These are phyloP conservation scores for Aphelocoma coerulescens DNA, from an alignment of 2,113 vertebrate species.

Conservation along the genomic window DNA sequence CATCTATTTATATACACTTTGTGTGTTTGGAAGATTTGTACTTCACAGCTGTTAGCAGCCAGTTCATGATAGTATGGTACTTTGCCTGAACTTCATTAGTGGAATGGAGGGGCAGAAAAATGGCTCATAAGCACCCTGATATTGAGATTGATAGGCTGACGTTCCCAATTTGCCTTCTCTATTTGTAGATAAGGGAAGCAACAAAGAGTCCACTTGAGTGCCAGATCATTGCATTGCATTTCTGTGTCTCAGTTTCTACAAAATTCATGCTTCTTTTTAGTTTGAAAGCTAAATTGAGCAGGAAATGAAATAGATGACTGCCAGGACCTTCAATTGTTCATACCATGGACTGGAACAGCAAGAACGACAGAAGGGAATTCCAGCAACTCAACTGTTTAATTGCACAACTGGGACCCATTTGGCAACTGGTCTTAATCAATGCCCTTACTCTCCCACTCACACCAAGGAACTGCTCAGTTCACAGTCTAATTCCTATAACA, in stretches of 20 bases:
- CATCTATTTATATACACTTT: background rate
- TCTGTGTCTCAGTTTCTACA: background rate
- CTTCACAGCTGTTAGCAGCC: background rate
- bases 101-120: background rate
- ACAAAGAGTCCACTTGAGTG: background rate
- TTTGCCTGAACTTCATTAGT: background rate
- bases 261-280: background rate
- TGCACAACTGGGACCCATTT: background rate
- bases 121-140: background rate
- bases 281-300: background rate
- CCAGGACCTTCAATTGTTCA: slow-evolving; percentile 4
- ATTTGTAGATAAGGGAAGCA: background rate
- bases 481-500: background rate
- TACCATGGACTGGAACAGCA: background rate
- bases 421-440: background rate
- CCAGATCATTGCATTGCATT: background rate
- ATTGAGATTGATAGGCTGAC: background rate
- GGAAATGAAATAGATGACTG: slow-evolving; percentile 42
- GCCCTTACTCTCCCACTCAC: background rate
- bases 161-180: background rate
- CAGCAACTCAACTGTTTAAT: background rate
- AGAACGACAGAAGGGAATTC: background rate
- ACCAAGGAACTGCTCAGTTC: background rate
- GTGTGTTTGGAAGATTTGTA: background rate
- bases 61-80: background rate